These are phyloP conservation scores for Dione juno DNA, from an alignment of 2,888 invertebrate genomes.

Conservation along the genomic window DNA sequence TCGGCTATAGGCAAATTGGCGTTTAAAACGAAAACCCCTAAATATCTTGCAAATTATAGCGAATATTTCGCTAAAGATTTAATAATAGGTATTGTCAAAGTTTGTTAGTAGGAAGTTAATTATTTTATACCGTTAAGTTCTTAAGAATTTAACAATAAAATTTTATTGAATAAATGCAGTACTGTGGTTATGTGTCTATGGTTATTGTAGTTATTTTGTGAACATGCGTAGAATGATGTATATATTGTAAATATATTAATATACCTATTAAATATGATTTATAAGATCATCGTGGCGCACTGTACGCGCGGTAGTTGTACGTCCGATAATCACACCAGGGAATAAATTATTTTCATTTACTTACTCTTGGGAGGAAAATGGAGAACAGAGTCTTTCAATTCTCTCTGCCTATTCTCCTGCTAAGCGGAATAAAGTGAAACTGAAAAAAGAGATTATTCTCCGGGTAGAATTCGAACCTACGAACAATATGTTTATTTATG, in stretches of 20 bases:
- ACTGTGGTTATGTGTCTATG: not conserved
- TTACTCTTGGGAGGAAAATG: no score
- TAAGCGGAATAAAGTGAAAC: no score
- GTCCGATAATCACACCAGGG: no score
- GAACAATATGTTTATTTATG: no score
- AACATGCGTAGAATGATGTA: no score
- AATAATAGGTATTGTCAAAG: not conserved
- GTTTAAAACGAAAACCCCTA: not conserved
- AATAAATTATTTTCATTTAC: no score
- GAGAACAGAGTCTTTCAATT: no score
- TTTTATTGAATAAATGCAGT: not conserved
- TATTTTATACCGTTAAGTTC: not conserved
- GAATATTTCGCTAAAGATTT: not conserved
- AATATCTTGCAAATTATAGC: not conserved
- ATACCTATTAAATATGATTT: no score
- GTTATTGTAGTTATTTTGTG: conserved; percentile 11
- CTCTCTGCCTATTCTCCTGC: no score
- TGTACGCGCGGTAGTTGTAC: no score
- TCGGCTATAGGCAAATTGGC: not conserved
- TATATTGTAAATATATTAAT: no score
- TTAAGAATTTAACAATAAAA: conserved; percentile 5
- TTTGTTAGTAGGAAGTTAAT: not conserved
- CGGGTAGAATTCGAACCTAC: not conserved
- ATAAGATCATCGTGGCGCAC: no score
- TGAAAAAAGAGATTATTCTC: not conserved